Evolutionary conservation across 2,797 vertebrate genomes (phyloP).

Genomic region (Enteromius paludinosus): DNA sequence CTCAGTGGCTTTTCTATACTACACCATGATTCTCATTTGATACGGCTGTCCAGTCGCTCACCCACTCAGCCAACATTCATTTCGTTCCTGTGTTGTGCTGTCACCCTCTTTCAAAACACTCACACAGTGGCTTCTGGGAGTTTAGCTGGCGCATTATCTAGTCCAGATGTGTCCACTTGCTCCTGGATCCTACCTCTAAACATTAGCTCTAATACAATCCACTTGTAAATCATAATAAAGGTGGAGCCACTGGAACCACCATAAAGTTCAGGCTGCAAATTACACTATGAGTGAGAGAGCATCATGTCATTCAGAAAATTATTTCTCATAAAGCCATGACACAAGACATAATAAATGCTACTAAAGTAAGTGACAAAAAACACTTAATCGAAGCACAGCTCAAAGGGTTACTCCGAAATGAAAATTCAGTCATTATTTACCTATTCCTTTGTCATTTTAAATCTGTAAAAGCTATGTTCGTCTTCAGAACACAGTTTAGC

Average conservation of each 20-base stretch:
- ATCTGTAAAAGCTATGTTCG: too few relatives aligned
- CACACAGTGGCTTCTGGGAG: conserved; percentile 28
- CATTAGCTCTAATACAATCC: conserved; percentile 21
- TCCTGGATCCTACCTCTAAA: conserved; percentile 27
- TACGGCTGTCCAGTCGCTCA: conserved; percentile 35
- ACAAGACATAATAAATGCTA: not conserved
- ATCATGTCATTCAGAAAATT: not conserved
- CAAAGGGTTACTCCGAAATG: too few relatives aligned
- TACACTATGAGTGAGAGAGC: not conserved
- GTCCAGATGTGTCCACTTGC: conserved; percentile 53
- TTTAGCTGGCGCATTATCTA: conserved; percentile 39
- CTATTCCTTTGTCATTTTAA: too few relatives aligned
- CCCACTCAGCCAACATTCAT: conserved; percentile 37
- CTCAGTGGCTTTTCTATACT: conserved; percentile 32
- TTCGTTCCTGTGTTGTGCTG: conserved; percentile 39
- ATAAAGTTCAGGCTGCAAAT: not conserved
- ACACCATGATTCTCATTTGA: conserved; percentile 44
- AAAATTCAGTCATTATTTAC: too few relatives aligned
- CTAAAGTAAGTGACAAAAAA: not conserved
- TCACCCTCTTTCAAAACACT: conserved; percentile 27
- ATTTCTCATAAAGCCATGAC: not conserved
- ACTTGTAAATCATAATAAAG: conserved; percentile 38
- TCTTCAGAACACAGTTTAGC: too few relatives aligned
- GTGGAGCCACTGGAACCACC: not conserved
- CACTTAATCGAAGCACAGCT: not conserved